Conservation (phyloP, 2,797 vertebrate species). For the Danionella dracula region DNA sequence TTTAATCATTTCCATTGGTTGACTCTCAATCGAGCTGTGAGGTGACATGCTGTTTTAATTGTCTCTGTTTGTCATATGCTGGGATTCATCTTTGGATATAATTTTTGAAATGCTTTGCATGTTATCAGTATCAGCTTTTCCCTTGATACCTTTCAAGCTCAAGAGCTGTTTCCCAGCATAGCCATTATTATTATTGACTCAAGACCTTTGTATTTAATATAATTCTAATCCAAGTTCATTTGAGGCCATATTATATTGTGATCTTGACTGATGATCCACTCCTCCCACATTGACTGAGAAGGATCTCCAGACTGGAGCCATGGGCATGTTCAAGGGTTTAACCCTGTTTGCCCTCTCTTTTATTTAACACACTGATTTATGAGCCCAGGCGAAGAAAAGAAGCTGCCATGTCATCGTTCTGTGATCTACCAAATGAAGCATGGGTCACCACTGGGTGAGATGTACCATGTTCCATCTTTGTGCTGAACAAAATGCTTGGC, state of each 20-base stretch:
- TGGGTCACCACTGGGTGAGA: not conserved
- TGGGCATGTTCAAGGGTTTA: constrained; percentile 63
- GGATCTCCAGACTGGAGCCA: constrained; percentile 39
- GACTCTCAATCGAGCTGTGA: constrained; percentile 56
- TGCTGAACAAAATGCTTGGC: too few species aligned
- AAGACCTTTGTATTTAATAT: too few species aligned
- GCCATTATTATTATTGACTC: too few species aligned
- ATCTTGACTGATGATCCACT: not conserved
- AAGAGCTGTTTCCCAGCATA: too few species aligned
- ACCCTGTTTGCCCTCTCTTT: constrained; percentile 63
- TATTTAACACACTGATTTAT: constrained; percentile 69
- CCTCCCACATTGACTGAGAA: not conserved
- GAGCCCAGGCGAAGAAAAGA: constrained; percentile 52
- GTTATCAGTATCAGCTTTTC: too few species aligned
- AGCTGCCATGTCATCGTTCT: too few species aligned
- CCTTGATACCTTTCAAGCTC: too few species aligned
- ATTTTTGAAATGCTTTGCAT: too few species aligned
- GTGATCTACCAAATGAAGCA: not conserved
- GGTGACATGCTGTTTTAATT: constrained; percentile 55
- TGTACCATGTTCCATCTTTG: too few species aligned
- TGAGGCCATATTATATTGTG: too few species aligned
- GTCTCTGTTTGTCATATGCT: not conserved
- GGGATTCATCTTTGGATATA: too few species aligned
- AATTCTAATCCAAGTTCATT: too few species aligned
- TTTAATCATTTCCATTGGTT: constrained; percentile 70